Base-by-base conservation (phyloP, 2,888 invertebrate species). In the Copidosoma aretas region DNA sequence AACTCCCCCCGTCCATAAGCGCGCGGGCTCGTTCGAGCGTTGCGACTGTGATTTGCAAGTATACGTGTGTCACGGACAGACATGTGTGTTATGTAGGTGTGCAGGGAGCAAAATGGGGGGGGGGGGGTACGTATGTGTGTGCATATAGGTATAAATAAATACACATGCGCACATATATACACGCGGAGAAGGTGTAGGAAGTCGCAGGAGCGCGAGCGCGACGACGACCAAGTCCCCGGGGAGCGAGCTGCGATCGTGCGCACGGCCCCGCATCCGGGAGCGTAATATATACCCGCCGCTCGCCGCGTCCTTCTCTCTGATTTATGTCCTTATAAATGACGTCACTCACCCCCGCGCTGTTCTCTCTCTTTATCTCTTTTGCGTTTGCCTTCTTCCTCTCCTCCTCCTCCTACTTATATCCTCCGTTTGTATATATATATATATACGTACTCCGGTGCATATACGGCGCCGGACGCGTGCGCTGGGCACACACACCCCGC, bases 321-420 rank as follows among this genome's bases (percentile, higher is more conserved):
- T 83, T 83, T 83, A 83, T 83, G 81, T 82, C 77, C 82, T 83
- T 81, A 83, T 83, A 83, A 83, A 82, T 83, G 82, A 83, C 83
- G 83, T 83, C 83, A 83, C 79, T 81, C 78, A 75, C 77, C 79
- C 77, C 76, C 79, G 79, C 22, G 19, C 32, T 54, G 22, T 53
- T 10, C 54, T 24, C 21, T 49, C 66, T 19, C 51, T 52, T 49
- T 51, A 10, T 43, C 46, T 25, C 32, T 41, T 63, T 57, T 19
- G 46, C 70, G 25, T 67, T 68, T 69, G 53, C 61, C 62, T 51
- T 70, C 62, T 60, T 32, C 22, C 25, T 17, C 24, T 61, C n/a
- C 66, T 60, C 59, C 70, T 71, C 49, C 14, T 25, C 10, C 25
- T 32, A 5, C 32, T 32, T 32, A 3, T 32, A 32, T 32, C 32